Base-by-base conservation (phyloP, 2,888 invertebrate genomes). In the Eupithecia insigniata region DNA sequence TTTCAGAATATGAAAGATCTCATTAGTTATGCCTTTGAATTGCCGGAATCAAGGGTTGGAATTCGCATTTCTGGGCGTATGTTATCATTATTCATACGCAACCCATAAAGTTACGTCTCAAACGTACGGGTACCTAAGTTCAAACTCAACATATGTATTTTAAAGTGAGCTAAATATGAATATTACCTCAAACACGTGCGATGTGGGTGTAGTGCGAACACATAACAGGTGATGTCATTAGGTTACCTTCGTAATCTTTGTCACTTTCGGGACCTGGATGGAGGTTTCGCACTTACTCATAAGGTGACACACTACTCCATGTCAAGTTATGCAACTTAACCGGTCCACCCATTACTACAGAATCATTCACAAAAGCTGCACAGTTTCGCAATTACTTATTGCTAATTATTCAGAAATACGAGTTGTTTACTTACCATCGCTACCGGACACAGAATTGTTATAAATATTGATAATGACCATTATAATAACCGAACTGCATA, bases 161-260 rank as follows among this genome's bases (percentile, higher is more conserved):
- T 36, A 62, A 64, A 67, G 55, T 64, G 34, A 58, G 61, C 61
- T 70, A 70, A 72, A 70, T 69, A 80, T 79, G 79, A 74, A 73
- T 81, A 81, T 81, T 84, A 82, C 80, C 79, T 82, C 82, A 84
- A 82, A 87, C 92, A 91, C 91, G 91, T 91, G 92, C 84, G 79
- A 46, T 81, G 92, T 92, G 89, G 92, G 93, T 86, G 91, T 85
- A 88, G 89, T 89, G 86, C 85, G 86, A 88, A 89, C 88, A 88
- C 84, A 84, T 84, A 84, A 87, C 86, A 82, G 84, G 84, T 93
- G 93, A 93, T 93, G 93, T 93, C 93, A 93, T 91, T 89, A 62
- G 12, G 61, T 62, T 62, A 89, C 83, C 82, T 86, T 79, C 78
- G 85, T 83, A 85, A 89, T 87, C 83, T 87, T 86, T 88, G 89